Percentiles rank a stretch among this genome's conserved stretches.
Conservation (phyloP, 2,113 vertebrate species). For the Charadrius vociferus region DNA sequence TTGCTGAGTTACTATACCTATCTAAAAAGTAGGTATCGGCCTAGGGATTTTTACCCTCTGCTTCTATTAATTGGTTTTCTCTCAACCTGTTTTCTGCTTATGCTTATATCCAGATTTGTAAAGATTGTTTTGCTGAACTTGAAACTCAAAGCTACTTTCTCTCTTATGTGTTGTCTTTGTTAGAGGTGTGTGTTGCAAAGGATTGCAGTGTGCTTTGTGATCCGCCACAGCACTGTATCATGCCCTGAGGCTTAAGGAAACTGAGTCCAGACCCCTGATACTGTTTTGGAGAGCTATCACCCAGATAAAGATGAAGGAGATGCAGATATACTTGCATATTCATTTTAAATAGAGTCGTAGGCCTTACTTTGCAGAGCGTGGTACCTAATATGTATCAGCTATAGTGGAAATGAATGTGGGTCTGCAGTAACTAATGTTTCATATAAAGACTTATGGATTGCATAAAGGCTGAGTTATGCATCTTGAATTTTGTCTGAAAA, state of each 20-base stretch:
- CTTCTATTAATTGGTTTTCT: not conserved
- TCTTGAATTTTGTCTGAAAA: conserved; percentile 52
- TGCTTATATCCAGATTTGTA: not conserved
- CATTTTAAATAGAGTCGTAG: not conserved
- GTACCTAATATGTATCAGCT: not conserved
- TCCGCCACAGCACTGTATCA: fast-evolving
- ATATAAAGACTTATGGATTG: not conserved
- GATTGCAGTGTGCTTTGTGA: not conserved
- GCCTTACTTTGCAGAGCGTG: not conserved
- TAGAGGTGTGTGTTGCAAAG: not conserved
- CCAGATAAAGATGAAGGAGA: not conserved
- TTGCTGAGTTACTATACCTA: not conserved
- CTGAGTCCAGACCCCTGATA: not conserved
- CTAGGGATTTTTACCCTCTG: not conserved
- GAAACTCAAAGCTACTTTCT: not conserved
- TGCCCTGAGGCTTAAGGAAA: not conserved
- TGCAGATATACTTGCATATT: not conserved
- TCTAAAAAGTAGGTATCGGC: not conserved
- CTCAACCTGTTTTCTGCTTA: not conserved
- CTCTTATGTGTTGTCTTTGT: not conserved
- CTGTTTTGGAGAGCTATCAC: not conserved
- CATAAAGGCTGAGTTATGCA: conserved; percentile 4
- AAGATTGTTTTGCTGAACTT: not conserved
- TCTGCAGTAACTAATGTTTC: conserved; percentile 6
- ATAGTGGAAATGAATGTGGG: not conserved